Conservation (phyloP, 2,797 vertebrate species). For the Lacerta bilineata region DNA sequence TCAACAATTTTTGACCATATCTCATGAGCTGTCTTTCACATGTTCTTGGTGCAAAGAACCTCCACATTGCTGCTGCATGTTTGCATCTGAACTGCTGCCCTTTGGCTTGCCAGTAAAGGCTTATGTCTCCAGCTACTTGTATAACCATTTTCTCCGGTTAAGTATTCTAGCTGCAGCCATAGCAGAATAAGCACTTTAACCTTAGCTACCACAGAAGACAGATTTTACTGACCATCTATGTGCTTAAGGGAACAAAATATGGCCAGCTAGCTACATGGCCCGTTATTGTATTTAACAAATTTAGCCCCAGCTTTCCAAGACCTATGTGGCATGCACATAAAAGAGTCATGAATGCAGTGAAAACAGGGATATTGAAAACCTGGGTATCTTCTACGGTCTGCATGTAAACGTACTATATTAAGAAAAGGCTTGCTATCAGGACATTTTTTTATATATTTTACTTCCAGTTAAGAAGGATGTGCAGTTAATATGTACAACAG, state of each 20-base stretch:
- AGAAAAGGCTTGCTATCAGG: constrained; percentile 2
- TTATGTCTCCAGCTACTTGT: neutral
- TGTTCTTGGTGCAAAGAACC: neutral
- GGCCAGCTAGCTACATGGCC: neutral
- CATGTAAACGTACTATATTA: constrained; percentile 24
- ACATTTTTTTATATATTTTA: constrained; percentile 36
- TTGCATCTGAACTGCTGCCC: neutral
- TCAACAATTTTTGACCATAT: neutral
- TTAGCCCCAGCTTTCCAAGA: neutral
- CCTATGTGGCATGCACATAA: rapidly evolving
- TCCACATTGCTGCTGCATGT: neutral
- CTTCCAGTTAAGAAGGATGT: neutral
- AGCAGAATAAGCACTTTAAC: neutral
- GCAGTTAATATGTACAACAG: constrained; percentile 5
- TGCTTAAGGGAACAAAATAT: neutral
- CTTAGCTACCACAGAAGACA: constrained; percentile 7
- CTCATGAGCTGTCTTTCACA: neutral
- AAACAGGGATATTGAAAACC: neutral
- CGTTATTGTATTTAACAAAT: neutral
- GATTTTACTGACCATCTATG: neutral
- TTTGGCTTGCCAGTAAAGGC: neutral
- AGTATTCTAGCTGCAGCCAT: neutral
- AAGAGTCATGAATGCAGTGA: constrained; percentile 13
- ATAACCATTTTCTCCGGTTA: neutral
- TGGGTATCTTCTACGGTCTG: neutral